These are phyloP conservation scores for Leptatherina wallacei DNA, from an alignment of 2,797 vertebrate species.

Conservation along the genomic window DNA sequence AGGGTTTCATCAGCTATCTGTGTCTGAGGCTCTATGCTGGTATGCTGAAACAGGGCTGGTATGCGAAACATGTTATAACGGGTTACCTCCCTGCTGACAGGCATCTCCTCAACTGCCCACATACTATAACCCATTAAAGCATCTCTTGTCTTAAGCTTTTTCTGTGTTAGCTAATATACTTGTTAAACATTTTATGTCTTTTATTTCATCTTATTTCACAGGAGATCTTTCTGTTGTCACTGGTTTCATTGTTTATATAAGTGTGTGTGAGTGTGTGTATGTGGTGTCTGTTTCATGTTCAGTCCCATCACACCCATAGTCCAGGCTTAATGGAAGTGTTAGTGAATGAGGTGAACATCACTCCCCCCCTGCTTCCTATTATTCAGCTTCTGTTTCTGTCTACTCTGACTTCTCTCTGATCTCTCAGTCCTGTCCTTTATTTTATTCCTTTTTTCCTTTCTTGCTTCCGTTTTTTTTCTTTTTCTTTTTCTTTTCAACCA, in stretches of 20 bases:
- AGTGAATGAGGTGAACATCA: constrained; percentile 40
- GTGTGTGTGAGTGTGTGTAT: neutral
- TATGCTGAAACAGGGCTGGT: constrained; percentile 64
- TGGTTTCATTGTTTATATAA: constrained; percentile 8
- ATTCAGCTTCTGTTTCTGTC: constrained; percentile 57
- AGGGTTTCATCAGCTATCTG: constrained; percentile 51
- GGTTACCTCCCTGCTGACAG: constrained; percentile 69
- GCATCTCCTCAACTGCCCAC: constrained; percentile 62
- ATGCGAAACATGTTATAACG: constrained; percentile 77
- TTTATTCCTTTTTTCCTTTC: constrained; percentile 69
- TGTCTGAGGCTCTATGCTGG: constrained; percentile 57
- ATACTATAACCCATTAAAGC: constrained; percentile 24
- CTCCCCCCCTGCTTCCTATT: constrained; percentile 38
- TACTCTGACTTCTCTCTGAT: constrained; percentile 73
- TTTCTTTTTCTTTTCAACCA: constrained; percentile 83
- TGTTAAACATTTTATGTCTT: constrained; percentile 23
- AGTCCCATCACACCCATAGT: constrained; percentile 54
- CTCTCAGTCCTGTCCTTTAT: constrained; percentile 84
- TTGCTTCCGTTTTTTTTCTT: constrained; percentile 65
- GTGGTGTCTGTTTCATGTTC: constrained; percentile 50
- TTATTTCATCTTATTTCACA: constrained; percentile 15
- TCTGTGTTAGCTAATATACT: constrained; percentile 12
- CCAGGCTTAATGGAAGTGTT: constrained; percentile 45
- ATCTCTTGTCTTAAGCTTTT: constrained; percentile 11
- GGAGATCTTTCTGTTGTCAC: constrained; percentile 29